Conservation (phyloP, 2,888 invertebrate species). For the Cataglyphis cursor region DNA sequence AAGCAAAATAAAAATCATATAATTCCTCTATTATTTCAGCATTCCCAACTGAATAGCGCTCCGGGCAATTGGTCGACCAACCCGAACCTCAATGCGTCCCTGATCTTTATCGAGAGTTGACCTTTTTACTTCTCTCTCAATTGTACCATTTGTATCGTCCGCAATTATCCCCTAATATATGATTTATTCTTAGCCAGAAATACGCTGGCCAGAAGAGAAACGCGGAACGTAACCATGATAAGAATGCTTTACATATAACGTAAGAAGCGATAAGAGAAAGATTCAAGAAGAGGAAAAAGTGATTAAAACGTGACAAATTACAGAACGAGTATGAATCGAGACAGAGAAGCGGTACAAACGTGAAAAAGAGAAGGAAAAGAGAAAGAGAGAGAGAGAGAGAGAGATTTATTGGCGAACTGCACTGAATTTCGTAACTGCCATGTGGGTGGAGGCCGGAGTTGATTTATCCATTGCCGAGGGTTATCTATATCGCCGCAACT, state of each 20-base stretch:
- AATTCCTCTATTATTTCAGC: constrained; percentile 14
- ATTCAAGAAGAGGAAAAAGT: constrained; percentile 11
- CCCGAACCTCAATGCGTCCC: constrained; percentile 31
- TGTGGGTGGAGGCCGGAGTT: constrained; percentile 46
- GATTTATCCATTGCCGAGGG: constrained; percentile 43
- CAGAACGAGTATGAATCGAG: constrained; percentile 26
- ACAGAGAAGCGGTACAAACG: constrained; percentile 23
- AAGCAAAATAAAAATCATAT: constrained; percentile 23
- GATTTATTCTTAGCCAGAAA: background rate
- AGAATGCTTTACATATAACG: background rate
- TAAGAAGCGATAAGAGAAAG: constrained; percentile 21
- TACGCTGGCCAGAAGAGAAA: background rate
- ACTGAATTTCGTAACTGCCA: constrained; percentile 52
- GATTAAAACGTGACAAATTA: constrained; percentile 48
- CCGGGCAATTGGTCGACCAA: constrained; percentile 28
- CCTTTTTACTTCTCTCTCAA: constrained; percentile 37
- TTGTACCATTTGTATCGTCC: constrained; percentile 10
- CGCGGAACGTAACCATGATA: constrained; percentile 6
- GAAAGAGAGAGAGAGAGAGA: constrained; percentile 20
- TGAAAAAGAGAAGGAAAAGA: constrained; percentile 7
- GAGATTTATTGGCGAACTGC: constrained; percentile 42
- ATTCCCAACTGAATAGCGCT: constrained; percentile 24
- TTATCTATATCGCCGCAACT: constrained; percentile 43
- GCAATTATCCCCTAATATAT: constrained; percentile 33
- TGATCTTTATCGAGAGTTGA: constrained; percentile 39